Percentiles rank a stretch among this genome's conserved stretches.
These are phyloP conservation scores for Sinella curviseta DNA, from an alignment of 1,140 invertebrate species.

Conservation along the genomic window DNA sequence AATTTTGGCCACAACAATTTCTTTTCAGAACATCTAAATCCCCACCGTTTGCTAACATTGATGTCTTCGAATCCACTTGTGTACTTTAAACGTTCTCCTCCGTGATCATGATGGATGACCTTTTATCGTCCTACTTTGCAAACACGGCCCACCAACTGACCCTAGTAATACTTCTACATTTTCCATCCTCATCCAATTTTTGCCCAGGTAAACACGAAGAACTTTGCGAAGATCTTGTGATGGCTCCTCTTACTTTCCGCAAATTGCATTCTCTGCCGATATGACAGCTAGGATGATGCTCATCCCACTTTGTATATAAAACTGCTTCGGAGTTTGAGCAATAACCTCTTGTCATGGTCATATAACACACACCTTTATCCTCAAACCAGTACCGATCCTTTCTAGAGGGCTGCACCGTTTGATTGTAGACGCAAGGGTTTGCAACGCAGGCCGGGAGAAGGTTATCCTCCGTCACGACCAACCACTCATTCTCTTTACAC, in stretches of 20 bases:
- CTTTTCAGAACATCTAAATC: too few relatives aligned
- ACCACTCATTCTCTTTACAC: slow-evolving; percentile 19
- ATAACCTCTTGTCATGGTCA: slow-evolving; percentile 31
- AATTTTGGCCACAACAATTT: too few relatives aligned
- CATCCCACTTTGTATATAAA: slow-evolving; percentile 35
- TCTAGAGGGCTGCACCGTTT: background rate
- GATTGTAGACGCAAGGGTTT: slow-evolving; percentile 18
- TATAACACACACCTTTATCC: background rate
- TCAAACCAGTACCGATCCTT: slow-evolving; percentile 26
- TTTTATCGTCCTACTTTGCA: background rate
- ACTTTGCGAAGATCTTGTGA: background rate
- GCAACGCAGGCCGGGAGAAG: background rate
- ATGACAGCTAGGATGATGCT: slow-evolving; percentile 32
- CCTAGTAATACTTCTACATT: slow-evolving; percentile 1
- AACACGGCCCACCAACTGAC: background rate
- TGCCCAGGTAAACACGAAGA: slow-evolving; percentile 22
- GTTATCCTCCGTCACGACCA: slow-evolving; percentile 14
- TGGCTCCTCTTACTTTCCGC: slow-evolving; percentile 7
- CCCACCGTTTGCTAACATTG: too few relatives aligned
- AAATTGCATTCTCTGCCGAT: slow-evolving; percentile 21
- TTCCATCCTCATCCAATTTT: slow-evolving; percentile 3
- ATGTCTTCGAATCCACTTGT: too few relatives aligned
- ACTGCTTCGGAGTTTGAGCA: slow-evolving; percentile 29
- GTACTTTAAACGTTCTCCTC: too few relatives aligned
- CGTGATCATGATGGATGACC: background rate